phyloP scores from a whole-genome alignment of 2,888 invertebrate species.

The Dasysyrphus tricinctus region DNA sequence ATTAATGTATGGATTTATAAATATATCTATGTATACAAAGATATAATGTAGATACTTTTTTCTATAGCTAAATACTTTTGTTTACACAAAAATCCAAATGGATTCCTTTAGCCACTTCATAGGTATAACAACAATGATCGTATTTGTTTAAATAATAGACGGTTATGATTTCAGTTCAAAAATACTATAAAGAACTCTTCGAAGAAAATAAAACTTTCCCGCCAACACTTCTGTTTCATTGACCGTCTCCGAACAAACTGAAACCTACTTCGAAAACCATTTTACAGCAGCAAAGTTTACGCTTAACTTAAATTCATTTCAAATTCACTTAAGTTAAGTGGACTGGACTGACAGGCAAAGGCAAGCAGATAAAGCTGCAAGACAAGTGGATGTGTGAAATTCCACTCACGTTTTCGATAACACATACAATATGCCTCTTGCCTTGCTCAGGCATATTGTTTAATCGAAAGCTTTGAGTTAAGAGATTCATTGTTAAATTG shows the following conservation, averaged over 20 bases:
- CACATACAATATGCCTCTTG: not conserved
- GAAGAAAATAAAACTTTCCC: not conserved
- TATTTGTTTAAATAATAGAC: constrained; percentile 13
- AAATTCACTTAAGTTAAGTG: constrained; percentile 26
- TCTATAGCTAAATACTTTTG: not conserved
- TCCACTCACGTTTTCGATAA: constrained; percentile 61
- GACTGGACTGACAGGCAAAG: not conserved
- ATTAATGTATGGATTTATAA: not conserved
- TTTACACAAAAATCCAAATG: constrained; percentile 10
- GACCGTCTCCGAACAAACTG: constrained; percentile 58
- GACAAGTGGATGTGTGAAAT: constrained; percentile 25
- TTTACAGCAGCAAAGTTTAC: constrained; percentile 28
- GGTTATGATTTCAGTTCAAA: constrained; percentile 24
- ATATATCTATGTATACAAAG: too few relatives aligned
- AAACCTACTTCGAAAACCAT: constrained; percentile 33
- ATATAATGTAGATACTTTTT: too few relatives aligned
- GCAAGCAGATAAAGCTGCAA: not conserved
- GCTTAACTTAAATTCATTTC: constrained; percentile 27
- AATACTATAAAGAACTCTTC: not conserved
- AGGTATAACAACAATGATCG: constrained; percentile 29
- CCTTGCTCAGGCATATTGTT: constrained; percentile 6
- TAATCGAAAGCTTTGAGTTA: constrained; percentile 47
- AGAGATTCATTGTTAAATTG: not conserved
- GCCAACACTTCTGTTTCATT: constrained; percentile 34
- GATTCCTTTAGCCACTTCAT: not conserved